phyloP scores from a whole-genome alignment of 2,113 vertebrate species.

The Ramphastos sulfuratus region DNA sequence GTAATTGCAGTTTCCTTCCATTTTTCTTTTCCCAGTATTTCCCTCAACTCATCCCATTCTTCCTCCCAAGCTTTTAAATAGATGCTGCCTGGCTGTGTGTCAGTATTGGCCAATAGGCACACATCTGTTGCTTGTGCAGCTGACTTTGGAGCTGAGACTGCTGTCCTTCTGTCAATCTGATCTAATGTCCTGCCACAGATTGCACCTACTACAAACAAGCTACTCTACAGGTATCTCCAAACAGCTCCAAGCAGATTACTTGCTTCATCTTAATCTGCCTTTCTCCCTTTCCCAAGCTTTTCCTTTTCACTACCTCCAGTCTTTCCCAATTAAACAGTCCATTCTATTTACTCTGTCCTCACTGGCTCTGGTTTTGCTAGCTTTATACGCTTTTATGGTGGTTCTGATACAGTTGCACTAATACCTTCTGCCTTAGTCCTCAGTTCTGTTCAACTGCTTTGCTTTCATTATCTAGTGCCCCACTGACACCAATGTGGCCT shows the following conservation, averaged over 20 bases:
- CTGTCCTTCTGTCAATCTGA: not conserved
- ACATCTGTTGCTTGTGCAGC: accelerated
- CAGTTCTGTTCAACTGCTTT: not conserved
- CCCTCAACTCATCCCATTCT: not conserved
- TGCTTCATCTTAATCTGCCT: not conserved
- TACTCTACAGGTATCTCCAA: not conserved
- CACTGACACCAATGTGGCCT: not conserved
- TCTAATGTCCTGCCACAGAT: not conserved
- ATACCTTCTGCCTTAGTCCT: not conserved
- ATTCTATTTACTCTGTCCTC: not conserved
- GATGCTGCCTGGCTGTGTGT: accelerated
- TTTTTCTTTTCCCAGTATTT: not conserved
- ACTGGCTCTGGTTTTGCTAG: not conserved
- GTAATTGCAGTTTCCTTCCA: not conserved
- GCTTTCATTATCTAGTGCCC: not conserved
- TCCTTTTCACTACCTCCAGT: not conserved
- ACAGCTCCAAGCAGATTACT: not conserved
- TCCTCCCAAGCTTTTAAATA: not conserved
- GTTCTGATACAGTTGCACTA: not conserved
- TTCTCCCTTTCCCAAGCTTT: not conserved
- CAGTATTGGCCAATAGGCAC: not conserved
- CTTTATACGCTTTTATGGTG: not conserved
- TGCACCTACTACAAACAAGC: not conserved
- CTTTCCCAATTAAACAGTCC: not conserved
- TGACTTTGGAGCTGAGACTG: not conserved